These are phyloP conservation scores for Litocranius walleri DNA, from an alignment of 2,113 vertebrate species.

Conservation along the genomic window DNA sequence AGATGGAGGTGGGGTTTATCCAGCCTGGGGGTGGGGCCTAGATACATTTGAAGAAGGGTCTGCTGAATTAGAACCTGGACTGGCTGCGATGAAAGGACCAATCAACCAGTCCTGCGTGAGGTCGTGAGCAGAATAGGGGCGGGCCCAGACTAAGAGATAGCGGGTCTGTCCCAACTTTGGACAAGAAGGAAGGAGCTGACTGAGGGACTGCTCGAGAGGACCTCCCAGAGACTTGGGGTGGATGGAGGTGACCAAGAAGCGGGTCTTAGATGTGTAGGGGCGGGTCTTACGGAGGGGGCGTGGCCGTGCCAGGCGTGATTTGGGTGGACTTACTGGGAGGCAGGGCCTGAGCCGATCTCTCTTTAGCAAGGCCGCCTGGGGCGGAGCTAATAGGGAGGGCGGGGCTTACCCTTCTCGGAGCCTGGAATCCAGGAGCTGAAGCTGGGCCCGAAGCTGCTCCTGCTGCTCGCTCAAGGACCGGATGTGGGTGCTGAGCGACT, in stretches of 20 bases:
- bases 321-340: background rate
- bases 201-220: background rate
- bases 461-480: constrained; percentile 24
- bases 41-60: background rate
- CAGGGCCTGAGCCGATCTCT: background rate
- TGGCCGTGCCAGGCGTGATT: background rate
- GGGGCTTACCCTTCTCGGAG: constrained; percentile 31
- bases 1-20: background rate
- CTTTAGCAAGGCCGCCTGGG: background rate
- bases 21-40: background rate
- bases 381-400: background rate
- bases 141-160: background rate
- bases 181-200: background rate
- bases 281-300: background rate
- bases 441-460: constrained; percentile 36
- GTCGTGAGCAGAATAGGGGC: background rate
- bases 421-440: constrained; percentile 32
- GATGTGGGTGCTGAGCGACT: constrained; percentile 52
- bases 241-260: background rate
- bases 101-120: background rate
- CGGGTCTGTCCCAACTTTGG: background rate
- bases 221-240: background rate
- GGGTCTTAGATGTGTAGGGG: background rate
- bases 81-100: background rate
- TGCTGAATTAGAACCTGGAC: background rate